Base-by-base conservation (phyloP, 92 coral and sea anemone genomes). In the Montipora capitata region DNA sequence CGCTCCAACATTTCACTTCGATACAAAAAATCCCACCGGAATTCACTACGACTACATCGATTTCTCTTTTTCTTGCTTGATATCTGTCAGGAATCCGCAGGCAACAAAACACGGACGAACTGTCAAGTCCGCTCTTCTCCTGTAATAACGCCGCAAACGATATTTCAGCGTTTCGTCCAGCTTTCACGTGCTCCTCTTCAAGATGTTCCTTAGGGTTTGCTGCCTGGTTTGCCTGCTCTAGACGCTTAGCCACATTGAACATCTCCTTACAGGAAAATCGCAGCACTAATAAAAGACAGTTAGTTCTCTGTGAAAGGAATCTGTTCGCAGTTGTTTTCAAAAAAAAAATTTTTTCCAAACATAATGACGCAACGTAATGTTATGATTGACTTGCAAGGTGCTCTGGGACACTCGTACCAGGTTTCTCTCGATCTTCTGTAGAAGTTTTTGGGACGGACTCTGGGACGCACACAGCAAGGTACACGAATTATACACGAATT, bases 71-170 rank as follows among this genome's bases (percentile, higher is more conserved):
- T 76, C 99, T 89, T 3, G 98, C 89, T 81, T 94, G 96, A 76
- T 97, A 97, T 75, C 93, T 94, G 56, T 97, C 99, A 20, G 99
- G 98, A 59, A 97, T 91, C 39, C 99, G 91, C 72, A 97, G 92
- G 39, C 95, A 96, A 78, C 98, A 97, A 87, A 97, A 97, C 79
- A 97, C 84, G 54, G 97, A 92, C 62, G 95, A 83, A 18, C 74
- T 68, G 64, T 96, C 95, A 4, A 96, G 85, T 39, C 96, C 96
- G 73, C 94, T 91, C 71, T 89, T 85, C 42, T 65, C 80, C 74
- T 87, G 91, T 90, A 97, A 88, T 42, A 71, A 85, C 16, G 96
- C 74, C 57, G 94, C 98, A 13, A 97, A 96, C 10, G 96, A 72
- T 12, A 84, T 80, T 74, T 97, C 99, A 10, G 99, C 99, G 76